phyloP scores from a whole-genome alignment of 1,140 invertebrate species.

The Pseudomyrmex sp. region DNA sequence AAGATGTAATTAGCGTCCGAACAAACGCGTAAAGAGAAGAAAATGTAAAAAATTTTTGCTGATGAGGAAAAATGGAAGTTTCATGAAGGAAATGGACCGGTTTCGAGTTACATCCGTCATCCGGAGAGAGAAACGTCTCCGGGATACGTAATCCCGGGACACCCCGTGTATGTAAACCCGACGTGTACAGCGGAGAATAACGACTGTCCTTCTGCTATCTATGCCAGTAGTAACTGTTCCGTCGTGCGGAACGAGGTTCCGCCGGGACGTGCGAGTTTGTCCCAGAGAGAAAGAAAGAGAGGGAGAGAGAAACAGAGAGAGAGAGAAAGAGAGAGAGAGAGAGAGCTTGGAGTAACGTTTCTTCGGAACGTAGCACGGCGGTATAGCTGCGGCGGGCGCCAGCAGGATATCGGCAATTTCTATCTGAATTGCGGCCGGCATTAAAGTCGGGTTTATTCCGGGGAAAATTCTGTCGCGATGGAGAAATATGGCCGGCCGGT shows the following conservation, averaged over 20 bases:
- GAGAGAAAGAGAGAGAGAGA: too few relatives aligned
- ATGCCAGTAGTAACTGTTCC: conserved; percentile 46
- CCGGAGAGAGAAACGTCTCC: not conserved
- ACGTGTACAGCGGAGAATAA: conserved; percentile 42
- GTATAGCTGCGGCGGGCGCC: not conserved
- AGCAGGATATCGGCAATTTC: conserved; percentile 50
- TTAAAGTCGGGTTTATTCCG: conserved; percentile 53
- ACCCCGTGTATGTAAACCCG: conserved; percentile 34
- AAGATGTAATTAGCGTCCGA: too few relatives aligned
- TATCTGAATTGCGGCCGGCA: conserved; percentile 39
- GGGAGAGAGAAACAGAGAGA: too few relatives aligned
- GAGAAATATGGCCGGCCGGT: conserved; percentile 32
- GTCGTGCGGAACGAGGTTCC: conserved; percentile 52
- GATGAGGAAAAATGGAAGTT: too few relatives aligned
- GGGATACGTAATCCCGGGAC: conserved; percentile 21
- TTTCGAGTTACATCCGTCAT: not conserved
- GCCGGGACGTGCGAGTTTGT: conserved; percentile 26
- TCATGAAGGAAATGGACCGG: too few relatives aligned
- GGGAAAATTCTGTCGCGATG: conserved; percentile 40
- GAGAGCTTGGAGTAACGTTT: conserved; percentile 37
- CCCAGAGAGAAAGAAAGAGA: not conserved
- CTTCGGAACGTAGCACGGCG: conserved; percentile 12
- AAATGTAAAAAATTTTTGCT: too few relatives aligned
- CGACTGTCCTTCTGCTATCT: conserved; percentile 44
- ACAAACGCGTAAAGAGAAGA: too few relatives aligned